Evolutionary conservation across 2,888 invertebrate genomes (phyloP), one percentile per base, ranked within the genome.

Genomic region (Oxytorus armatus): DNA sequence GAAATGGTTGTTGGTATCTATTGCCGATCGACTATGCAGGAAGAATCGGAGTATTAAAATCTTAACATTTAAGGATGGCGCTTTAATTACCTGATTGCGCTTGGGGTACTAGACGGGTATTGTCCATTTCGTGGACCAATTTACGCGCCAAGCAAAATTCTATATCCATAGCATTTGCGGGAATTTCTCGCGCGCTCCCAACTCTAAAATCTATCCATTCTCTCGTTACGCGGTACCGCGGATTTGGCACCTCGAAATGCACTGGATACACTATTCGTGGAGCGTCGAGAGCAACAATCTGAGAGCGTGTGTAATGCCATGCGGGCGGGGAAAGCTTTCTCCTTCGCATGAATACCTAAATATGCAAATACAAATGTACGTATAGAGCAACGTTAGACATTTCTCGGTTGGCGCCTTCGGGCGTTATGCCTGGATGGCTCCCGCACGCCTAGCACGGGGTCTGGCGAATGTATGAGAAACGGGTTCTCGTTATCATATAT

Each of bases 341-440:
- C 36, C 59, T 51, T 83, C 84, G 84, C 88, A 89, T 87, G 87
- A 89, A 89, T 88, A 89, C 85, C 86, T 85, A 88, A 89, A 85
- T 89, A 89, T 89, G 89, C 88, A 89, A 89, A 89, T 89, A 49
- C 65, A 73, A 80, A 42, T 18, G 42, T 42, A 39, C 33, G 39
- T 14, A 61, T 8, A 76, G 74, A 68, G 77, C 73, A 79, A 83
- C 85, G 85, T 86, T 86, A 88, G 86, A 85, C 86, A 81, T 86
- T 85, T 84, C 87, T 77, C 83, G 65, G 33, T n/a, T 66, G 23
- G 82, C 82, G 78, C 81, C 78, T 85, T 81, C 85, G 75, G 83
- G 84, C 82, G 84, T 83, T 83, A 81, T 83, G 81, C 72, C 21
- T 21, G 33, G 44, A 8, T 39, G 39, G 10, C 39, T 39, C 5